Conservation (phyloP, 2,888 invertebrate species). For the Drosophila anceps region DNA sequence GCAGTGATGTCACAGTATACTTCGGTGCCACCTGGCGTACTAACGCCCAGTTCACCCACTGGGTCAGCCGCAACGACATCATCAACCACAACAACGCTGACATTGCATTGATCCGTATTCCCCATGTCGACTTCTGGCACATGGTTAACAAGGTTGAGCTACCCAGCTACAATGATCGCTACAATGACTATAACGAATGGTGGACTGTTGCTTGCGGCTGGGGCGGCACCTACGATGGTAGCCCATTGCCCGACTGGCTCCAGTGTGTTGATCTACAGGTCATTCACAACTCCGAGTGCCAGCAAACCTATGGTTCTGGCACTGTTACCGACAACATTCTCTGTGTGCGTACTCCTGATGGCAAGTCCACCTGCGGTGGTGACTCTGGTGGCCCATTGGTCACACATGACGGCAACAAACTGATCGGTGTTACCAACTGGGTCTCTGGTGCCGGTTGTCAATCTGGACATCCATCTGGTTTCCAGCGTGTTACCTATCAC, state of each 20-base stretch:
- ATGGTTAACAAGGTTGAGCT: constrained; percentile 57
- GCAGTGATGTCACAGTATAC: constrained; percentile 58
- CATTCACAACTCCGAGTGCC: constrained; percentile 79
- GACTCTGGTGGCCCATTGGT: constrained; percentile 83
- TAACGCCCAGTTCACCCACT: constrained; percentile 63
- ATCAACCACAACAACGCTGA: constrained; percentile 62
- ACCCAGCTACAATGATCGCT: constrained; percentile 55
- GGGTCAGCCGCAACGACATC: constrained; percentile 54
- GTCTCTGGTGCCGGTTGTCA: constrained; percentile 60
- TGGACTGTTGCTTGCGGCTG: constrained; percentile 72
- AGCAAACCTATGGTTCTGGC: constrained; percentile 30
- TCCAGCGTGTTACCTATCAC: constrained; percentile 70
- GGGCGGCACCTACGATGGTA: constrained; percentile 70
- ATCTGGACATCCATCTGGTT: constrained; percentile 65
- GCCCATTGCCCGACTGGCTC: constrained; percentile 72
- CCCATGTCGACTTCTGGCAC: constrained; percentile 60
- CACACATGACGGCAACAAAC: constrained; percentile 47
- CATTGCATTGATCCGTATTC: constrained; percentile 69
- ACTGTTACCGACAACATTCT: constrained; percentile 51
- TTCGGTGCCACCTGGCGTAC: constrained; percentile 69
- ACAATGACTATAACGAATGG: constrained; percentile 52
- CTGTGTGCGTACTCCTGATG: constrained; percentile 65
- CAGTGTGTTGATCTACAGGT: constrained; percentile 83
- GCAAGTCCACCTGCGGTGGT: constrained; percentile 73
- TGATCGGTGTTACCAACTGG: constrained; percentile 76